phyloP scores from a whole-genome alignment of 2,113 vertebrate species.

The Eurypyga helias region DNA sequence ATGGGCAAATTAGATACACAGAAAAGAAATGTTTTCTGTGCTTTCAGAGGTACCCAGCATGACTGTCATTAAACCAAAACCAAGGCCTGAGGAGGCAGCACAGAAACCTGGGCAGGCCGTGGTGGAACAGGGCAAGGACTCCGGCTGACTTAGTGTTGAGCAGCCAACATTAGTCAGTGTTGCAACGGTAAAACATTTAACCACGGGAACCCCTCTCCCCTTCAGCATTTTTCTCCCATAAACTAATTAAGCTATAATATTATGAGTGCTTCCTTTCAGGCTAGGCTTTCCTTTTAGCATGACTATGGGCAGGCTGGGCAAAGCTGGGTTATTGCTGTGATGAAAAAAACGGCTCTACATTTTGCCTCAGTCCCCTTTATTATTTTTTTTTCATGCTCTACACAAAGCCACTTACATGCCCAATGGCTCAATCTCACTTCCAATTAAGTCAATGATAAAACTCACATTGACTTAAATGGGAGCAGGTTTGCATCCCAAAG shows the following conservation, averaged over 20 bases:
- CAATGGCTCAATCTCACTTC: constrained; percentile 49
- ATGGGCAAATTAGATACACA: constrained; percentile 47
- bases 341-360: constrained; percentile 5
- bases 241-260: constrained; percentile 61
- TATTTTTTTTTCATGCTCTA: constrained; percentile 8
- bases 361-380: constrained; percentile 41
- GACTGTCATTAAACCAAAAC: constrained; percentile 2
- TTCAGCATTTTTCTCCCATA: constrained; percentile 43
- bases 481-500: constrained; percentile 60
- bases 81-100: background rate
- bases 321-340: background rate
- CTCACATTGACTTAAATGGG: constrained; percentile 49
- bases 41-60: constrained; percentile 11
- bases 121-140: background rate
- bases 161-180: background rate
- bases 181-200: constrained; percentile 33
- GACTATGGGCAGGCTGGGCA: constrained; percentile 18
- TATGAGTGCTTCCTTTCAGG: constrained; percentile 27
- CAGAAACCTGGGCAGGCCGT: background rate
- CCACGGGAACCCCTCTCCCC: background rate
- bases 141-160: background rate
- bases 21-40: constrained; percentile 22
- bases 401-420: constrained; percentile 45
- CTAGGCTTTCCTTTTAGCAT: background rate
- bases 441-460: constrained; percentile 63